Evolutionary conservation across 35 echinoderm and acorn worm species (phyloP).

Genomic region (Antedon bifida): DNA sequence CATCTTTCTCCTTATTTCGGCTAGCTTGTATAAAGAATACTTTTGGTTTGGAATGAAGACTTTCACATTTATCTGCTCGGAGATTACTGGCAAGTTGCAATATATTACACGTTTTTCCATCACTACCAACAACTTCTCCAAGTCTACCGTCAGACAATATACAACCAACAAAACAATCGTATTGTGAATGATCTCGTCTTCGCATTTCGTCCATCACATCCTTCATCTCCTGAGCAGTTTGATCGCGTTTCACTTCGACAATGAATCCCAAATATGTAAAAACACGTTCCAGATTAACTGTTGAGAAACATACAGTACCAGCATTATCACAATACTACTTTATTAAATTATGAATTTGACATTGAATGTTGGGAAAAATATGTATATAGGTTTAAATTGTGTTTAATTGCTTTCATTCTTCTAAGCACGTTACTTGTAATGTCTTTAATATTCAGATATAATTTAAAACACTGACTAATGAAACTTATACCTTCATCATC

Average conservation of each 20-base stretch:
- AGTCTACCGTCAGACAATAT: constrained; percentile 13
- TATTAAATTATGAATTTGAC: too few species aligned
- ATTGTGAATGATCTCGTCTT: not conserved
- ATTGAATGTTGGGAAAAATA: too few species aligned
- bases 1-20: not conserved
- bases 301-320: too few species aligned
- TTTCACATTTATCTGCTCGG: not conserved
- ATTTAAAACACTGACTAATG: too few species aligned
- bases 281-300: not conserved
- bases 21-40: constrained; percentile 44
- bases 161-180: constrained; percentile 34
- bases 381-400: too few species aligned
- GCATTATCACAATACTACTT: too few species aligned
- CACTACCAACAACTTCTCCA: constrained; percentile 9
- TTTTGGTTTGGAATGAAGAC: constrained; percentile 26
- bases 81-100: not conserved
- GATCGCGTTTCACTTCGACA: not conserved
- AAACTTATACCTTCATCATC: too few species aligned
- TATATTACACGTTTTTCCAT: not conserved
- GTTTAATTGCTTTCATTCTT: too few species aligned
- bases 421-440: too few species aligned
- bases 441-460: too few species aligned
- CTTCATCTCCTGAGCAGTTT: not conserved
- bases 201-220: not conserved
- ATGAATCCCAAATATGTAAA: not conserved